These are phyloP conservation scores for Bombus terrestris DNA, from an alignment of 1,140 invertebrate genomes.

Conservation along the genomic window DNA sequence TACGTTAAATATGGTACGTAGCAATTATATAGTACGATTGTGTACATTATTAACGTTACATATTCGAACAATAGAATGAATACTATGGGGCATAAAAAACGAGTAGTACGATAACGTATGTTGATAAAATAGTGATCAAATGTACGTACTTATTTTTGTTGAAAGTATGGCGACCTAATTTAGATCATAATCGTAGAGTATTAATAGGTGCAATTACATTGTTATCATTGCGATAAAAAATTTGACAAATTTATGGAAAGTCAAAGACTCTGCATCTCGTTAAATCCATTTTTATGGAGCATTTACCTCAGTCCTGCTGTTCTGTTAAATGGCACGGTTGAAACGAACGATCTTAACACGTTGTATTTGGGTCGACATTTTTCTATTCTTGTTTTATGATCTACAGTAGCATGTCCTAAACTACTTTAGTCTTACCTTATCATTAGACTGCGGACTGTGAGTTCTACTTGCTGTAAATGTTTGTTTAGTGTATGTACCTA, in stretches of 20 bases:
- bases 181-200: not conserved
- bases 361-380: not conserved
- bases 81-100: not conserved
- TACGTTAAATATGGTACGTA: too few species aligned
- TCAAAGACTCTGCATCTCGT: not conserved
- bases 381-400: not conserved
- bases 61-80: constrained; percentile 1
- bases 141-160: too few species aligned
- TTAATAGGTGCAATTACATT: not conserved
- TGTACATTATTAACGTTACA: not conserved
- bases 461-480: not conserved
- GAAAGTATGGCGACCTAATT: not conserved
- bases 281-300: not conserved
- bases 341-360: not conserved
- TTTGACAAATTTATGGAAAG: not conserved
- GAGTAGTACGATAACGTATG: not conserved
- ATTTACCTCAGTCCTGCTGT: too few species aligned
- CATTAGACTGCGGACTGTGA: not conserved
- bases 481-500: not conserved
- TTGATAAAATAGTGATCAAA: not conserved
- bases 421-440: not conserved
- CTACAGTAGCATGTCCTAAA: not conserved
- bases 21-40: not conserved
- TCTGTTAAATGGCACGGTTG: not conserved
- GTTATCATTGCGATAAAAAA: not conserved